A percentile compares a stretch with the other conserved stretches of the same genome.
Conservation (phyloP, 2,888 invertebrate species). For the Eurytoma adleriae region DNA sequence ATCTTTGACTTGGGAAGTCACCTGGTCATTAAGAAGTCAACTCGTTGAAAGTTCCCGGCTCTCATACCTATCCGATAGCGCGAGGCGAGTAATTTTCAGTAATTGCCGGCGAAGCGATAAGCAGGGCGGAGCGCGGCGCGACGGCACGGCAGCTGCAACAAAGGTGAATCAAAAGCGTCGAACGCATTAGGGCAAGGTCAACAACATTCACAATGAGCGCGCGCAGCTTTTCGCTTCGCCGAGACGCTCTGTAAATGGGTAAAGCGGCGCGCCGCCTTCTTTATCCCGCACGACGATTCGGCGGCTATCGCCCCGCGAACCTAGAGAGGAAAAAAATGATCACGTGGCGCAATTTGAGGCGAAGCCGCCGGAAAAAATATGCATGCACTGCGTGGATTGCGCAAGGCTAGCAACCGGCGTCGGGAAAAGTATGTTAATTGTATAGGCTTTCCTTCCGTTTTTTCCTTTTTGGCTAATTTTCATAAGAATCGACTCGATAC, state of each 20-base stretch:
- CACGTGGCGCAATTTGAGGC: neutral
- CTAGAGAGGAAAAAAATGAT: neutral
- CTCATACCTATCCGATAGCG: no score
- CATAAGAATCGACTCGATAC: conserved; percentile 6
- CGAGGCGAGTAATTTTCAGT: no score
- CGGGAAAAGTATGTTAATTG: conserved; percentile 32
- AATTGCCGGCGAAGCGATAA: neutral
- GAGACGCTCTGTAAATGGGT: neutral
- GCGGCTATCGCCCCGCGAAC: neutral
- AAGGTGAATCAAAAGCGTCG: neutral
- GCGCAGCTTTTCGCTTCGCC: conserved; percentile 13
- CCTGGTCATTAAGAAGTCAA: no score
- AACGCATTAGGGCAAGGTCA: conserved; percentile 62
- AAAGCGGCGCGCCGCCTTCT: neutral
- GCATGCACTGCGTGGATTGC: neutral
- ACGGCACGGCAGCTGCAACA: neutral
- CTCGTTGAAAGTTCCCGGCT: no score
- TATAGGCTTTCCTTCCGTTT: conserved; percentile 11
- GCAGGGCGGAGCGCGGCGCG: neutral
- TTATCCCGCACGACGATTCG: neutral
- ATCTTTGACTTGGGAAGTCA: no score
- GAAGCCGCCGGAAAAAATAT: neutral
- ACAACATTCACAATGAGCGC: conserved; percentile 64
- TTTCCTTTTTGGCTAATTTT: conserved; percentile 6
- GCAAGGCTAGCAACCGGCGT: neutral